These are phyloP conservation scores for Aplysina aerophoba DNA, from an alignment of 37 sponge, comb jelly and placozoan genomes.

Conservation along the genomic window DNA sequence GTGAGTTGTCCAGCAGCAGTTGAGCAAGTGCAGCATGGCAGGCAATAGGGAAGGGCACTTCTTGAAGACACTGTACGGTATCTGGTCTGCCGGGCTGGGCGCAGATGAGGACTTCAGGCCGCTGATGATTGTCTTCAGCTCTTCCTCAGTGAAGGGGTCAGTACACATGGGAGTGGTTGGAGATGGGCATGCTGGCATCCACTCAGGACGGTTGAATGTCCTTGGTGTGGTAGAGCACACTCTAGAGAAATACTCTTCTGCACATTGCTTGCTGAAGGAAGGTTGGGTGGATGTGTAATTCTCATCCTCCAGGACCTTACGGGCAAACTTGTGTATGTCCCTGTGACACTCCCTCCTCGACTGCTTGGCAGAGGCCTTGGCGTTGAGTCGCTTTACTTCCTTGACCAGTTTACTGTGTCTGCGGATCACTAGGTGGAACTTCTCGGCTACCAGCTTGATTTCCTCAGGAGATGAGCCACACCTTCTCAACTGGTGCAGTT, in stretches of 20 bases:
- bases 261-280: not conserved
- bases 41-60: too few species aligned
- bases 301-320: constrained; percentile 10
- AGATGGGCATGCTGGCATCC: not conserved
- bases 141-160: not conserved
- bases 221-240: not conserved
- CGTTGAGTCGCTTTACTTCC: not conserved
- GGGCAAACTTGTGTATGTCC: constrained; percentile 27
- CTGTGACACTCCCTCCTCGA: constrained; percentile 12
- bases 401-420: not conserved
- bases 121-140: not conserved
- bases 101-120: too few species aligned
- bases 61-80: too few species aligned
- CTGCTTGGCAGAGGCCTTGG: constrained; percentile 20
- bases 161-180: not conserved
- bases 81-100: too few species aligned
- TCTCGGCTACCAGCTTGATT: not conserved
- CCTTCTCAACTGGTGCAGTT: not conserved
- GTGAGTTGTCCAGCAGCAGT: too few species aligned
- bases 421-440: not conserved
- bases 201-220: not conserved
- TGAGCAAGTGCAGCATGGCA: too few species aligned
- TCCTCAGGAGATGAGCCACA: constrained; percentile 11
- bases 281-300: not conserved
- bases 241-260: not conserved